Base-by-base conservation (phyloP, 2,888 invertebrate species). In the Brachycybe producta region DNA sequence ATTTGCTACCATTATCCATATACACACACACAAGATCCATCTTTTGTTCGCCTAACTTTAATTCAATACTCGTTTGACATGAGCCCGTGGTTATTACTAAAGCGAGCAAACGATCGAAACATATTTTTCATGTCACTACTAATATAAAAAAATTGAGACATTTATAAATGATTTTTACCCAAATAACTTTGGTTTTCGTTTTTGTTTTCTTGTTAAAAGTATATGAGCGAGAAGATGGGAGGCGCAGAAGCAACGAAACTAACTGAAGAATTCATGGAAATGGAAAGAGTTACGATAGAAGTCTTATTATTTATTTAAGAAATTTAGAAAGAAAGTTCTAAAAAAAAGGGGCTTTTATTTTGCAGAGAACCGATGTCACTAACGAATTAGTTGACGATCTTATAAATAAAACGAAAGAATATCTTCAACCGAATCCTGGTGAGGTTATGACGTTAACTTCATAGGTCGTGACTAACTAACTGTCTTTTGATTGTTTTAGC, bases 211-310 rank as follows among this genome's bases (percentile, higher is more conserved):
- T 66, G 69, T 65, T 79, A 77, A 53, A 76, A 94, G 92, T 98
- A 94, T 79, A 85, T 99, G 77, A 95, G 94, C 67, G 98, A 98
- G 73, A 97, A 98, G 75, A 95, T 98, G 82, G 98, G 98, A 57
- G 95, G 97, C 68, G 98, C 95, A 59, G 97, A 98, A 73, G 95
- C 97, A 71, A 98, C 98, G 61, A 95, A 95, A 73, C 78, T 98
- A 66, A 97, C 97, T 73, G 81, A 95, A 71, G 95, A 97, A 65
- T 98, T 95, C 70, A 78, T 87, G 75, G 95, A 97, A 68, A 95
- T 99, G 95, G 98, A 98, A 76, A 83, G 88, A 74, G 92, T 94
- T 75, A 78, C 80, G 55, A n/a, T 19, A 45, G 3, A 19, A 19
- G 13, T 23, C 27, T 45, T 45, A 32, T 45, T 32, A 45, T 32